phyloP scores from a whole-genome alignment of 2,113 vertebrate genomes.

The Crotalus horridus region DNA sequence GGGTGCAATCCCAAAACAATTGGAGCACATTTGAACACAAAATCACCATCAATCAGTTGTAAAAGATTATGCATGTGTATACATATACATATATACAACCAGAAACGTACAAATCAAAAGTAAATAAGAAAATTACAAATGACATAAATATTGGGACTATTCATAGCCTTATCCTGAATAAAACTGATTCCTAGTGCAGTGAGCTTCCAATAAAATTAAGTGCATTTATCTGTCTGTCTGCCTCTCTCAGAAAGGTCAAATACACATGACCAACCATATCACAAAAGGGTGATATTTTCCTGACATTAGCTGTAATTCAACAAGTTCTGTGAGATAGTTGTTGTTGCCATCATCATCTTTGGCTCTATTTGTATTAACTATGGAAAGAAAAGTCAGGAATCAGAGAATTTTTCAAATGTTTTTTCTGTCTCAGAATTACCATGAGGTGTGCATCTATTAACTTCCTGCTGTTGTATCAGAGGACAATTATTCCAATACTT shows the following conservation, averaged over 20 bases:
- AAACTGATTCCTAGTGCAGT: background rate
- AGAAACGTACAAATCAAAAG: background rate
- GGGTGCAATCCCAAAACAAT: background rate
- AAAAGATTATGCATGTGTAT: background rate
- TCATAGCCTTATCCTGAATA: background rate
- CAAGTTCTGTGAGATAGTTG: background rate
- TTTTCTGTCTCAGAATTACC: background rate
- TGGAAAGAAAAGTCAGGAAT: background rate
- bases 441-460: no score
- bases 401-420: background rate
- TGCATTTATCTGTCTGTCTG: background rate
- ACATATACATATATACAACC: background rate
- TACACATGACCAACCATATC: background rate
- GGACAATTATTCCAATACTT: no score
- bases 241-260: background rate
- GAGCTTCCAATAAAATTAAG: background rate
- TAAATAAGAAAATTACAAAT: background rate
- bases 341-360: background rate
- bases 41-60: background rate
- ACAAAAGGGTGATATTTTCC: background rate
- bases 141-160: background rate
- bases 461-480: no score
- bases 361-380: background rate
- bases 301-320: background rate
- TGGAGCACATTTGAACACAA: background rate